Evolutionary conservation across 2,888 invertebrate genomes (phyloP).

Genomic region (Eustalomyia histrio): DNA sequence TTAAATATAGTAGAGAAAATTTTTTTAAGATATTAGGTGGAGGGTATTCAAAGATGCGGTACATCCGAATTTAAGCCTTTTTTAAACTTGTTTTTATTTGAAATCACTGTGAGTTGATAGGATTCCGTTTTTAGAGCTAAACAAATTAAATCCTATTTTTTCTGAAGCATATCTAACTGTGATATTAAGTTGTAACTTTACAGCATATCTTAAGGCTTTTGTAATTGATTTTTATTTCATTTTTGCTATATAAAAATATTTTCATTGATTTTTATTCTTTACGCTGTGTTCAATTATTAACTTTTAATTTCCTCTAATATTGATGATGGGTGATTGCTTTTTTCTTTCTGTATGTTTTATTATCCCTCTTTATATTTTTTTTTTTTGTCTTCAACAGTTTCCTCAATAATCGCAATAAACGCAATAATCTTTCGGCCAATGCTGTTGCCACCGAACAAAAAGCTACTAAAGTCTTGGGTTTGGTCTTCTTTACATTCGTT

Average conservation of each 20-base stretch:
- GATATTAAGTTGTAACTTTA: not conserved
- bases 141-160: too few relatives aligned
- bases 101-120: too few relatives aligned
- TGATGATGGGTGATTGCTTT: not conserved
- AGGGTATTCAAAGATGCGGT: too few relatives aligned
- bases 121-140: too few relatives aligned
- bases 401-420: conserved; percentile 85
- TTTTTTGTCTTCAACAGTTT: conserved; percentile 81
- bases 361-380: conserved; percentile 36
- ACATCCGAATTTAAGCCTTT: too few relatives aligned
- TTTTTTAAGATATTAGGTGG: too few relatives aligned
- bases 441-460: conserved; percentile 96
- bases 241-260: not conserved
- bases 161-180: not conserved
- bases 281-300: conserved; percentile 21
- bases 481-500: conserved; percentile 95
- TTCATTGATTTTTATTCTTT: conserved; percentile 33
- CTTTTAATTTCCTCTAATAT: conserved; percentile 36
- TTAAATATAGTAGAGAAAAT: too few relatives aligned
- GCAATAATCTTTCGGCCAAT: conserved; percentile 87
- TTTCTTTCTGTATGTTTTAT: conserved; percentile 4
- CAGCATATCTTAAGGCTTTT: not conserved
- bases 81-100: too few relatives aligned
- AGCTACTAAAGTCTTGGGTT: conserved; percentile 91
- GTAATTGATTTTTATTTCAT: not conserved